Evolutionary conservation across 2,888 invertebrate species (phyloP), one percentile per base, ranked within the genome.

Genomic region (Hypsopygia costalis): DNA sequence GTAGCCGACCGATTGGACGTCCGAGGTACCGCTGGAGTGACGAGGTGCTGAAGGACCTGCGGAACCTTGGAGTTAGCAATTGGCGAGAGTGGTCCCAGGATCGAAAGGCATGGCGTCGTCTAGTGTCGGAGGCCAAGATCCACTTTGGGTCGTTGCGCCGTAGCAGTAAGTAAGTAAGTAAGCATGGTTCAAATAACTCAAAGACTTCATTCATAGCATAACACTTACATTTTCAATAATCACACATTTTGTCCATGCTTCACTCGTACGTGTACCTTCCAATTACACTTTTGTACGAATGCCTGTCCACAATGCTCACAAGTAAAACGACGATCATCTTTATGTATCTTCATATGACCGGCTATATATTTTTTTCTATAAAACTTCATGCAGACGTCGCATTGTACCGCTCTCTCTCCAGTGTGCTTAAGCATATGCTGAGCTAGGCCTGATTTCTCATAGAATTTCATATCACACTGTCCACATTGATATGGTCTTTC

Each of bases 391-490:
- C 75, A 79, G 0, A 73, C 54, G 0, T 54, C 47, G 35, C 77
- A 78, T 30, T 62, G 51, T 34, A 60, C 71, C 10, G 54, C 53
- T 46, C 66, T 10, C 58, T 58, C 6, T 3, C 16, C 16, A 4
- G 25, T 25, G n/a, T 73, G 70, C 2, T 62, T 63, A 0, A 66
- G 50, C 61, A 64, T 56, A 28, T 74, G 76, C 1, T 60, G 48
- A 32, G 56, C 53, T 8, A 77, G 38, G 20, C 62, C 65, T 1
- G 62, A 65, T 0, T 62, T 59, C 4, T n/a, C n/a, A n/a, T n/a
- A n/a, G n/a, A n/a, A 9, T 65, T 55, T 62, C 47, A 68, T 70
- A 1, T 71, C 67, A 35, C 83, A 83, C 1, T 57, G 42, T 36
- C 1, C 21, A 32, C 0, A 62, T 34, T 27, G 40, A 31, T 1